Evolutionary conservation across 2,888 invertebrate species (phyloP).

Genomic region (Ptychoptera contaminata): DNA sequence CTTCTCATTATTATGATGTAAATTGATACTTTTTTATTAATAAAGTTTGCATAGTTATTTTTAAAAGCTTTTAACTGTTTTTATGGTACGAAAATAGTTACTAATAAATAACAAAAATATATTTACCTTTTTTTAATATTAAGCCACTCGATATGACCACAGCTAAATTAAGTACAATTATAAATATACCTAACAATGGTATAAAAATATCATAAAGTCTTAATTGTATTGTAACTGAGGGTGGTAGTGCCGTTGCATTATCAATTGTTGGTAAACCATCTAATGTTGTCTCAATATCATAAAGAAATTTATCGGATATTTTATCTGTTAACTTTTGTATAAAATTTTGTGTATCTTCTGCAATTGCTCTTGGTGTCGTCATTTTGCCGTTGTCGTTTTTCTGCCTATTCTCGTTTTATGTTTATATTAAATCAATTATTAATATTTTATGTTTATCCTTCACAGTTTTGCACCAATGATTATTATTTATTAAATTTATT

Average conservation of each 20-base stretch:
- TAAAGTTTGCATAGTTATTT: background rate
- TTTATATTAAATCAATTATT: background rate
- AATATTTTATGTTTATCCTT: background rate
- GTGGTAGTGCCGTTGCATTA: background rate
- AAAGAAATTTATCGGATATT: background rate
- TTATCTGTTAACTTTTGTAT: too few species aligned
- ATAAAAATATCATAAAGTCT: slow-evolving; percentile 37
- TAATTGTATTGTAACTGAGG: slow-evolving; percentile 23
- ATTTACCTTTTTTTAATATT: slow-evolving; percentile 42
- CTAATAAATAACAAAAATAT: background rate
- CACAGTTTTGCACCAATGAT: too few species aligned
- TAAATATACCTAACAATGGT: slow-evolving; percentile 37
- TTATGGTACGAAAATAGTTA: background rate
- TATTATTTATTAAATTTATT: too few species aligned
- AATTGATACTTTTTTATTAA: background rate
- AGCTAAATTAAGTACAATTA: slow-evolving; percentile 40
- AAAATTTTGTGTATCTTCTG: background rate
- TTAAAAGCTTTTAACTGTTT: background rate
- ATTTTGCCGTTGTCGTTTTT: background rate
- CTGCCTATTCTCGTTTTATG: background rate
- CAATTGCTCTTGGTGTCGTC: background rate
- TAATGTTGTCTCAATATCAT: background rate
- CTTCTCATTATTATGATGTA: too few species aligned
- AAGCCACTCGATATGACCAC: slow-evolving; percentile 52
- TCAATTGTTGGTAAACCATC: background rate